Evolutionary conservation across 2,113 vertebrate genomes (phyloP).

Genomic region (Phycodurus eques): DNA sequence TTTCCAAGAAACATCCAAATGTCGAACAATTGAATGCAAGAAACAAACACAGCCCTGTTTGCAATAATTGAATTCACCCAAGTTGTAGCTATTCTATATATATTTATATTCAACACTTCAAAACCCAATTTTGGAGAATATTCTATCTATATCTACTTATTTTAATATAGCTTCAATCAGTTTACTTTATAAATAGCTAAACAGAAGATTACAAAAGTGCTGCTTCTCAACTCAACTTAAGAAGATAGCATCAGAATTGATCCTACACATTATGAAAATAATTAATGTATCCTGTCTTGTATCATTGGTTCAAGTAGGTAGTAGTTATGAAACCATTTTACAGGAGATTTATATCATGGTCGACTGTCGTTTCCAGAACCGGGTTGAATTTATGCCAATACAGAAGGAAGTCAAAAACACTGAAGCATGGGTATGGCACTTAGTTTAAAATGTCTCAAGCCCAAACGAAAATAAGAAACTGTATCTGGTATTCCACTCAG

Average conservation of each 20-base stretch:
- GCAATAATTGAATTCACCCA: not conserved
- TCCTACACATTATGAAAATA: not conserved
- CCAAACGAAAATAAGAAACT: not conserved
- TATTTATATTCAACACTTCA: not conserved
- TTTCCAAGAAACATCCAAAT: slow-evolving; percentile 12
- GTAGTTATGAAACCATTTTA: not conserved
- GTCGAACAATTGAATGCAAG: not conserved
- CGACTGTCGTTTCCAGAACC: not conserved
- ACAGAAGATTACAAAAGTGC: not conserved
- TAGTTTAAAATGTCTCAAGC: not conserved
- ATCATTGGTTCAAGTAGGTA: not conserved
- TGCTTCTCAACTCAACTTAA: not conserved
- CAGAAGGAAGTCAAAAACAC: not conserved
- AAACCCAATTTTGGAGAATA: not conserved
- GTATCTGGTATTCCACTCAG: not conserved
- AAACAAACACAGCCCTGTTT: not conserved
- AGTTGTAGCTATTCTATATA: not conserved
- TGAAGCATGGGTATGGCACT: not conserved
- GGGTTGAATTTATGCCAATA: not conserved
- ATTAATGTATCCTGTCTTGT: not conserved
- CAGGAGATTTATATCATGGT: not conserved
- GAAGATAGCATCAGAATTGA: not conserved
- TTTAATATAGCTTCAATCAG: not conserved
- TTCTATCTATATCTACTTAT: not conserved
- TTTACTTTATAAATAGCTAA: not conserved